A percentile compares a stretch with the other conserved stretches of the same genome.
Conservation (phyloP, 2,797 vertebrate genomes). For the Tamandua tetradactyla region DNA sequence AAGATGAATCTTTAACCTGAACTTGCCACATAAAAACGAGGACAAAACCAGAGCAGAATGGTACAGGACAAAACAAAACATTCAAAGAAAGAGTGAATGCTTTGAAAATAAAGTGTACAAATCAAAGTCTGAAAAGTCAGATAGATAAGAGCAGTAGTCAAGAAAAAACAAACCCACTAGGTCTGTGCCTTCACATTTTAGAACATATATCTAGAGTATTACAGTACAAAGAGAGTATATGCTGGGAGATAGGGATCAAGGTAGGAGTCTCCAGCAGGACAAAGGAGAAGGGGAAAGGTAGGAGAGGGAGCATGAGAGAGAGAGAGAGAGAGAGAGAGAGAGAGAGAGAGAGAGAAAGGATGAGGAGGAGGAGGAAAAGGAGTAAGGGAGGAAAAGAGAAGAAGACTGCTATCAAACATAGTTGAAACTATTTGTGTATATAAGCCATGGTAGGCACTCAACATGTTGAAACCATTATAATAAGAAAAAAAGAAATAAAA, state of each 20-base stretch:
- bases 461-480: not conserved
- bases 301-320: too few relatives aligned
- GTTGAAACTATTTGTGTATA: not conserved
- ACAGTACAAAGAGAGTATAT: not conserved
- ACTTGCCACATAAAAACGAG: not conserved
- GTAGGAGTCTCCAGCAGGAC: not conserved
- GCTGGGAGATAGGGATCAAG: not conserved
- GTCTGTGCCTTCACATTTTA: not conserved
- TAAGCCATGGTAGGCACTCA: not conserved
- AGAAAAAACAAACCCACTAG: not conserved
- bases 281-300: too few relatives aligned
- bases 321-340: too few relatives aligned
- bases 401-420: not conserved
- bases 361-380: too few relatives aligned
- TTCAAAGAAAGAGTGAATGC: not conserved
- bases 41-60: not conserved
- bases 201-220: not conserved
- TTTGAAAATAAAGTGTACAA: not conserved
- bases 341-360: too few relatives aligned
- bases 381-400: fast-evolving
- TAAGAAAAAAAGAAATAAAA: not conserved
- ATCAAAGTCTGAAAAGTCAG: not conserved
- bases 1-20: not conserved
- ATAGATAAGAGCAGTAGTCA: not conserved
- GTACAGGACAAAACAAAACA: too few relatives aligned